phyloP scores from a whole-genome alignment of 2,888 invertebrate species.

The Lithophane leautieri region DNA sequence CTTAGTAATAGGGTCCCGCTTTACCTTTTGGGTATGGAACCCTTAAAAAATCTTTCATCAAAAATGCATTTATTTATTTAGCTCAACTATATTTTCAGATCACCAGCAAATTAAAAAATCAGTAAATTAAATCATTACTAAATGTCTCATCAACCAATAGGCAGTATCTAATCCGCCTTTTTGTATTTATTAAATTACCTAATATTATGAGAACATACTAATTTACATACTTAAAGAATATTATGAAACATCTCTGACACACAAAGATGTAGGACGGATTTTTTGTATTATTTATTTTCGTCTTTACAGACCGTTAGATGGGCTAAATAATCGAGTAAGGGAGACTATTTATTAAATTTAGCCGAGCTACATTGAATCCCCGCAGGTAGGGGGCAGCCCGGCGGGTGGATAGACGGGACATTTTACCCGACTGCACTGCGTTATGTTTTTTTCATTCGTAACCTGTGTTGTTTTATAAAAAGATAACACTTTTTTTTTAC shows the following conservation, averaged over 20 bases:
- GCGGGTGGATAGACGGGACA: constrained; percentile 14
- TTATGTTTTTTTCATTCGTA: constrained; percentile 17
- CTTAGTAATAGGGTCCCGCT: no score
- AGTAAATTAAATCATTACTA: neutral
- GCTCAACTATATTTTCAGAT: neutral
- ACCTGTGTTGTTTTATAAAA: constrained; percentile 17
- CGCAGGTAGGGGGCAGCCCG: constrained; percentile 10
- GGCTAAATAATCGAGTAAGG: constrained; percentile 65
- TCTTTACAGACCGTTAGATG: constrained; percentile 62
- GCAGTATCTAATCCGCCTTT: neutral
- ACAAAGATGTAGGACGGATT: neutral
- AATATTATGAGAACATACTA: neutral
- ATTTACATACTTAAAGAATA: neutral
- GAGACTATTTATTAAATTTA: constrained; percentile 66
- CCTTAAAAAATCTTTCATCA: neutral
- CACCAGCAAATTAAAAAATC: neutral
- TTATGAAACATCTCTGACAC: neutral
- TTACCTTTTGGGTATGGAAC: no score
- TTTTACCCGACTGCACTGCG: constrained; percentile 18
- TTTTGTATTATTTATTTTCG: constrained; percentile 48
- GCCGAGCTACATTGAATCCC: constrained; percentile 54
- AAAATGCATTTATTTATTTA: neutral
- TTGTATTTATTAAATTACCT: neutral
- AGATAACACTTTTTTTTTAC: constrained; percentile 23
- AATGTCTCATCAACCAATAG: neutral